phyloP scores from a whole-genome alignment of 2,113 vertebrate genomes.

The Meleagris gallopavo region DNA sequence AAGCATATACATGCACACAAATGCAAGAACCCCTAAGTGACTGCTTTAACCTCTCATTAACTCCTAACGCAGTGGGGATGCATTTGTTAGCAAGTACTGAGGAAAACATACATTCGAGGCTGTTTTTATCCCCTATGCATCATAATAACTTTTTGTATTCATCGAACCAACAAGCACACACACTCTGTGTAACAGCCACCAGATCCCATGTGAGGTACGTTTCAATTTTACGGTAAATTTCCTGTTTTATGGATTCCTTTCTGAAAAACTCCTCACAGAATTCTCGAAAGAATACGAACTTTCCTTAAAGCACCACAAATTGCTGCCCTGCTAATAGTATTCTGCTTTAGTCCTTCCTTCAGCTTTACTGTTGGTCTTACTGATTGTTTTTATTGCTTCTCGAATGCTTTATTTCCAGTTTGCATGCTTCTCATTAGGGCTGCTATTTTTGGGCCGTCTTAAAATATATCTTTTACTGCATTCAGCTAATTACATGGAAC shows the following conservation, averaged over 20 bases:
- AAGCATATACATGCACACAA: background rate
- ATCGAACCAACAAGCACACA: background rate
- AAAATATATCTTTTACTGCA: background rate
- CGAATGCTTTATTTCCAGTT: background rate
- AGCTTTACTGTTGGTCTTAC: background rate
- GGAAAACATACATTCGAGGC: background rate
- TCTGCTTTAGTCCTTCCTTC: background rate
- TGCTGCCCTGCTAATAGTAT: background rate
- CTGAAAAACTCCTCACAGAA: conserved; percentile 21
- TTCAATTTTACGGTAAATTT: conserved; percentile 70
- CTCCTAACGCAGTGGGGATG: background rate
- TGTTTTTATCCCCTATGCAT: background rate
- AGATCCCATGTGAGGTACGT: conserved; percentile 48
- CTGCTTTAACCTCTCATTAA: conserved; percentile 28
- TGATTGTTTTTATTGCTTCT: background rate
- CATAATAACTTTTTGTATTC: background rate
- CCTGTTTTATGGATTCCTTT: conserved; percentile 66
- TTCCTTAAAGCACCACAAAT: conserved; percentile 35
- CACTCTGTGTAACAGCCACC: conserved; percentile 6
- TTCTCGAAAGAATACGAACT: conserved; percentile 47
- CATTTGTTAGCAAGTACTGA: background rate
- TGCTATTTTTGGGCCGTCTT: conserved; percentile 6
- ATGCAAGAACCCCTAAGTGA: background rate
- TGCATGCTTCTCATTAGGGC: background rate
- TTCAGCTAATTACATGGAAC: background rate